Evolutionary conservation across 2,888 invertebrate species (phyloP), one percentile per base, ranked within the genome.

Genomic region (Andrena bicolor): DNA sequence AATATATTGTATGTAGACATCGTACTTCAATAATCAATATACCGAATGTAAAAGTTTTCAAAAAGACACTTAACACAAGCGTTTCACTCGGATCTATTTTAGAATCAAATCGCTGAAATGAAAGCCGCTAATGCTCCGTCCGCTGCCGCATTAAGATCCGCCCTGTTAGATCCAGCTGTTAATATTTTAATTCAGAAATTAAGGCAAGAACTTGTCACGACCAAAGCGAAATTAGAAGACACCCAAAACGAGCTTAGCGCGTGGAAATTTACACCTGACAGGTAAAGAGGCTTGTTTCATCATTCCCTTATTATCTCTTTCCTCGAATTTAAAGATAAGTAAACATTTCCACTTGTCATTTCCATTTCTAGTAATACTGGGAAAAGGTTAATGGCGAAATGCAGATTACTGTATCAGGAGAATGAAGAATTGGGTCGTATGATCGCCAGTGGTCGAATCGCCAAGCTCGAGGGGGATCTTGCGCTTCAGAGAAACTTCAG

Each of bases 231-330:
- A 93, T 95, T 99, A 87, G 99, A 99, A 94, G 99, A 99, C 94
- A 99, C 99, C 23, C 99, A 99, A 94, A 99, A 98, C 94, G 99
- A 99, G 95, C 95, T 99, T 63, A 97, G 98, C 75, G 99, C 99
- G 2, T 99, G 99, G 99, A 99, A 99, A 94, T 99, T 99, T 94
- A 99, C 99, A 16, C 99, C 99, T n/a, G 99, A 99, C 94, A 99
- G 96, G 96, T 96, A 86, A 4, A 68, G 63, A 83, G 63, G 23
- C 56, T 56, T 26, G 23, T 10, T 10, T 56, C 0, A 16, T 16
- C 41, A 16, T 16, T 41, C 5, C 41, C 41, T 41, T 41, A 16
- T 5, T 16, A 41, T 16, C 5, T 41, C 4, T 1, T 16, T 41
- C 41, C 41, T 41, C 5, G 16, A 41, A 16, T 41, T 41, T 16